Conservation (phyloP, 2,888 invertebrate genomes). For the Tethea ocularis region DNA sequence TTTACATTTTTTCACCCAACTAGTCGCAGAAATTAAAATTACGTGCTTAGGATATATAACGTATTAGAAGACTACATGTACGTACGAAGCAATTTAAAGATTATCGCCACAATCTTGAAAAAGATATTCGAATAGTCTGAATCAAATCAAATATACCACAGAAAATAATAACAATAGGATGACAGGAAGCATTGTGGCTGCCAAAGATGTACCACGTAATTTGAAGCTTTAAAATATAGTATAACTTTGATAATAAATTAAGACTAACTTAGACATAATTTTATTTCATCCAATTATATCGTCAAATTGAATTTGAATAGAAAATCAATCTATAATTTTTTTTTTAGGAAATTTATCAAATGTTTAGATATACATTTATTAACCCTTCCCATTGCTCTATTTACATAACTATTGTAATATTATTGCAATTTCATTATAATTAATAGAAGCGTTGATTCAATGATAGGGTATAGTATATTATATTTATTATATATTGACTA, state of each 20-base stretch:
- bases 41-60: not conserved
- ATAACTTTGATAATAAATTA: not conserved
- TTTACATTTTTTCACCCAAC: not conserved
- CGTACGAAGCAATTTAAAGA: not conserved
- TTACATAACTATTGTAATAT: not conserved
- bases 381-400: not conserved
- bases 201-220: slow-evolving; percentile 9
- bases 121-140: not conserved
- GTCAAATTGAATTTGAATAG: slow-evolving; percentile 13
- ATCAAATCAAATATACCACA: not conserved
- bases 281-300: slow-evolving; percentile 3
- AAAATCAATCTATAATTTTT: not conserved
- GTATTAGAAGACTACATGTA: too few species aligned
- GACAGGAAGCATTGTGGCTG: slow-evolving; percentile 15
- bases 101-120: not conserved
- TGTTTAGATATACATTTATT: not conserved
- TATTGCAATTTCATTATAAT: not conserved
- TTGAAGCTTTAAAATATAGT: slow-evolving; percentile 21
- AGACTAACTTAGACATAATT: not conserved
- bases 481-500: too few species aligned
- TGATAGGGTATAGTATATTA: not conserved
- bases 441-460: not conserved
- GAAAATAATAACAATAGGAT: not conserved
- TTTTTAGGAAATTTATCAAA: not conserved
- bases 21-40: not conserved